Evolutionary conservation across 2,113 vertebrate species (phyloP), one percentile per base, ranked within the genome.

Genomic region (Alligator mississippiensis): DNA sequence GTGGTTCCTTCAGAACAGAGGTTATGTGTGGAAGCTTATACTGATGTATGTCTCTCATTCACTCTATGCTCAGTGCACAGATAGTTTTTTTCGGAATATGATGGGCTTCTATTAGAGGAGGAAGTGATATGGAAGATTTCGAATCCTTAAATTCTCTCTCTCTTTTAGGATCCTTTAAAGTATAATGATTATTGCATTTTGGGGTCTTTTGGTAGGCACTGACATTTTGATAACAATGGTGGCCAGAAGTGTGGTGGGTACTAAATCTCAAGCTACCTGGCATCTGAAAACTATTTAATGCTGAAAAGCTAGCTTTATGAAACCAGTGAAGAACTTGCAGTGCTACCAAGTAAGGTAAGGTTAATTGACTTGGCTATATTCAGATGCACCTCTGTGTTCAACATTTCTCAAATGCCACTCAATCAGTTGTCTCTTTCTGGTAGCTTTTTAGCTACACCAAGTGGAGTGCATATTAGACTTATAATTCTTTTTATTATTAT

Each of bases 391-490:
- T 86, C 59, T 2, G 1, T 17, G 38, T n/a, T 72, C 59, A 16
- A 11, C 2, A 24, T 0, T 1, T 9, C 77, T 59, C 72, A 61
- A 1, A 17, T 2, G 55, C 10, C 30, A 2, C 8, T 55, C 0
- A 0, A 22, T 25, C 1, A 2, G 30, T 5, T 0, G 1, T 93
- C 84, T 21, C 9, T 64, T 63, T 57, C 27, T 6, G 57, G 3
- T 6, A 60, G 27, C 0, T 1, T 27, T 1, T 1, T n/a, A 75
- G 83, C 60, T 76, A 60, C 13, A 1, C 0, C 68, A 38, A 1
- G 0, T 4, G 25, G 6, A 0, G 0, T 1, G 2, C 1, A 1
- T 54, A 57, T 24, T 3, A 4, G 0, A 1, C 74, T 62, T 62
- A 57, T 24, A 54, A 61, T 27, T 22, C 3, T 0, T 34, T 30